Evolutionary conservation across 2,113 vertebrate genomes (phyloP).

Genomic region (Nyctibius bracteatus): DNA sequence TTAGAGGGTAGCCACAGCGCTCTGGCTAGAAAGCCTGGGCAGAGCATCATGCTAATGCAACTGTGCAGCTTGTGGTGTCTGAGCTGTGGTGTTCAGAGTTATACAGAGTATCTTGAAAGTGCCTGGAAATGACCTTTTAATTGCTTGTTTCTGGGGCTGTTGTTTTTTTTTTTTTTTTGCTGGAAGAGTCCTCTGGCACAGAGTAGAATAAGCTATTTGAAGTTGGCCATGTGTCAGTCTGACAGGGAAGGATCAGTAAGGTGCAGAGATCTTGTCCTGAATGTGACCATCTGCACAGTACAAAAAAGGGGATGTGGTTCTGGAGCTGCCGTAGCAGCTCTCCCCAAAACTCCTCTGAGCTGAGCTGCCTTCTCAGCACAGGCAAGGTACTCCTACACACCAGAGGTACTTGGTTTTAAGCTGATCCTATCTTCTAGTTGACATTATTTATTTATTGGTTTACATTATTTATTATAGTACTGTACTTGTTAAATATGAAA

Average conservation of each 20-base stretch:
- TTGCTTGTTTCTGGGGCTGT: background rate
- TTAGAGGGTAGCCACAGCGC: background rate
- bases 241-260: background rate
- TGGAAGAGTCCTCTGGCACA: background rate
- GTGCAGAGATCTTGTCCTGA: background rate
- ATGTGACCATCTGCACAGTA: accelerated
- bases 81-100: background rate
- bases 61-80: background rate
- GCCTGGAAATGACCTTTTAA: background rate
- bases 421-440: background rate
- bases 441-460: constrained; percentile 47
- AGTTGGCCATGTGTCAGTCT: background rate
- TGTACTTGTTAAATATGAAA: constrained; percentile 43
- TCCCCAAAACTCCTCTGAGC: background rate
- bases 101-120: background rate
- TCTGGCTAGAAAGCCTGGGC: background rate
- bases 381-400: background rate
- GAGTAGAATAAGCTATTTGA: background rate
- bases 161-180: background rate
- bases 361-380: background rate
- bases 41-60: background rate
- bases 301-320: background rate
- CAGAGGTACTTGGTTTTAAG: background rate
- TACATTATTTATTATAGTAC: constrained; percentile 39
- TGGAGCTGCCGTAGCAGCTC: background rate